Percentiles rank a stretch among this genome's conserved stretches.
These are phyloP conservation scores for Poecilus cupreus DNA, from an alignment of 2,888 invertebrate species.

Conservation along the genomic window DNA sequence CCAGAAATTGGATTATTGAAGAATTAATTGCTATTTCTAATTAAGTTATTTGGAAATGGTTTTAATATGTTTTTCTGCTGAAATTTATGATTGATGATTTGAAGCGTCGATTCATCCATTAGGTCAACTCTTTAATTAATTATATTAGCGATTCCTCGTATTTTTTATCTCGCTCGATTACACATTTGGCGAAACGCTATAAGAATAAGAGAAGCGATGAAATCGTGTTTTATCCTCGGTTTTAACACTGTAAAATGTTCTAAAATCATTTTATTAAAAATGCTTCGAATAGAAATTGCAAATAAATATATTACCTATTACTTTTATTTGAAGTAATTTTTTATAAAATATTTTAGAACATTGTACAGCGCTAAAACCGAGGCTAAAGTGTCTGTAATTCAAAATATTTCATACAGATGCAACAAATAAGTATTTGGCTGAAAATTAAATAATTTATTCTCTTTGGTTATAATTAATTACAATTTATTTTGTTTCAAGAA, in stretches of 20 bases:
- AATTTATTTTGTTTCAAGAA: neutral
- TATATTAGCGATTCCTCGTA: neutral
- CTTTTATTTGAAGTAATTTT: no score
- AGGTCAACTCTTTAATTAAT: neutral
- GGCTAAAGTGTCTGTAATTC: no score
- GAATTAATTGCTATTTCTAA: conserved; percentile 18
- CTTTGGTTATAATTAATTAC: neutral
- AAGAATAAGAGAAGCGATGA: no score
- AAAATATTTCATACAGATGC: no score
- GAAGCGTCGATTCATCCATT: conserved; percentile 3
- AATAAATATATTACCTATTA: no score
- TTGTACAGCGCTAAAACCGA: no score
- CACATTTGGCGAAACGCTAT: neutral
- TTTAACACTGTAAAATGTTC: no score
- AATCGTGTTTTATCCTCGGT: no score
- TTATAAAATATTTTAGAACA: no score
- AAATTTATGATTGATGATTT: conserved; percentile 10
- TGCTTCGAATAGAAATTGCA: no score
- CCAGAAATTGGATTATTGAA: conserved; percentile 13
- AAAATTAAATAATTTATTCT: neutral
- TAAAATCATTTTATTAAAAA: no score
- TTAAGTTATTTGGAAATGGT: conserved; percentile 4
- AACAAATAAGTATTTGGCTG: neutral
- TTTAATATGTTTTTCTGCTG: conserved; percentile 20
- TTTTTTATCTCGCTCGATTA: conserved; percentile 10